Evolutionary conservation across 2,888 invertebrate genomes (phyloP), one percentile per base, ranked within the genome.

Genomic region (Caenorhabditis becei): DNA sequence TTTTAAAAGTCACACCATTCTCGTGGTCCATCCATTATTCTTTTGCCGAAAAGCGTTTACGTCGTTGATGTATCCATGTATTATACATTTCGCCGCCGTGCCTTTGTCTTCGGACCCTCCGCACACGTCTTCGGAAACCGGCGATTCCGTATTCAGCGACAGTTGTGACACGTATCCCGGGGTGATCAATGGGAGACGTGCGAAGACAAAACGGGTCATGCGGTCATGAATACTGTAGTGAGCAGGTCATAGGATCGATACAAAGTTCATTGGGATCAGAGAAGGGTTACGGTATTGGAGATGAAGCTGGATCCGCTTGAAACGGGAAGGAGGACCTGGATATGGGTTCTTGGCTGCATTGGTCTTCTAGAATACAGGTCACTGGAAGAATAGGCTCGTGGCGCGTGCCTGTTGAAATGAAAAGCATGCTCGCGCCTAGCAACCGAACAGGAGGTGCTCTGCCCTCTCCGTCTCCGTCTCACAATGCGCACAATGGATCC

Each of bases 121-220:
- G n/a, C n/a, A n/a, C n/a, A n/a, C n/a, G n/a, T n/a, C n/a, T n/a
- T n/a, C n/a, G n/a, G 41, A 18, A 16, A 23, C 32, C 5, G 16
- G 18, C 66, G 66, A 54, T 54, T 37, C 51, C 53, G 23, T 53
- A 18, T 47, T 47, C 47, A 28, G 28, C 47, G 47, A 18, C 49
- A 28, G 20, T 51, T 49, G 18, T 28, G 49, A 28, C 32, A 63
- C 63, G 66, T 66, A 35, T 20, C 54, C 66, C 20, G 35, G 54
- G 66, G 66, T 56, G 66, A 66, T 66, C 54, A 66, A 66, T n/a
- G 24, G 65, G 23, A 51, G 28, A 23, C 3, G 28, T 62, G 41
- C 8, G n/a, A 41, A 26, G 20, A 47, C 20, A 20, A 1, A 7
- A 14, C 23, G 41, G 23, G n/a, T 59, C 59, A 37, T 11, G 58